A percentile compares a stretch with the other conserved stretches of the same genome.
Evolutionary conservation across 2,888 invertebrate genomes (phyloP).

Genomic region (Caenorhabditis sp.): DNA sequence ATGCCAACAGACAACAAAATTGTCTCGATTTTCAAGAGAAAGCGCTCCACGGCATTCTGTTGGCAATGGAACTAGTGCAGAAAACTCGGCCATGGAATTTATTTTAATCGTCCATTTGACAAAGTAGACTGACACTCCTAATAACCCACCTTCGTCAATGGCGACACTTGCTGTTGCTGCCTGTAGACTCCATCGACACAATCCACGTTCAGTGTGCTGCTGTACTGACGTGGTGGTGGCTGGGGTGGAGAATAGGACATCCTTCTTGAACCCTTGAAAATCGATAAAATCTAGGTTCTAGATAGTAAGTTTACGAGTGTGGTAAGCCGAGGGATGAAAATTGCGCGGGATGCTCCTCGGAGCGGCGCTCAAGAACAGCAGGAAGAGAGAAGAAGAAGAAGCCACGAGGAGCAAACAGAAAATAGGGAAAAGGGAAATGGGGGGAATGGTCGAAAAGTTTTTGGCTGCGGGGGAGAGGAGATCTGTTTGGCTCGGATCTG

Average conservation of each 20-base stretch:
- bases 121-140: too few species aligned
- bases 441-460: conserved; percentile 35
- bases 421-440: conserved; percentile 11
- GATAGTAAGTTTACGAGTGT: conserved; percentile 30
- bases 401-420: conserved; percentile 39
- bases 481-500: neutral
- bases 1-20: too few species aligned
- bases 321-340: conserved; percentile 11
- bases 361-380: conserved; percentile 28
- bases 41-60: too few species aligned
- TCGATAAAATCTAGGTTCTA: conserved; percentile 12
- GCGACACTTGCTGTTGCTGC: conserved; percentile 76
- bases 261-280: conserved; percentile 3
- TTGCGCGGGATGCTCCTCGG: conserved; percentile 39
- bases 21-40: too few species aligned
- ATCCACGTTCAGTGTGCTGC: conserved; percentile 70
- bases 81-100: too few species aligned
- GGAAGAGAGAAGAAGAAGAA: conserved; percentile 23
- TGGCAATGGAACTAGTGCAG: too few species aligned
- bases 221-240: conserved; percentile 70
- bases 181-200: conserved; percentile 74
- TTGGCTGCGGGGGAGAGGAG: conserved; percentile 24
- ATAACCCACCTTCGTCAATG: conserved; percentile 77
- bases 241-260: conserved; percentile 66
- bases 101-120: too few species aligned